Percentiles rank a stretch among this genome's conserved stretches.
Conservation (phyloP, 2,888 invertebrate species). For the Pecten maximus region DNA sequence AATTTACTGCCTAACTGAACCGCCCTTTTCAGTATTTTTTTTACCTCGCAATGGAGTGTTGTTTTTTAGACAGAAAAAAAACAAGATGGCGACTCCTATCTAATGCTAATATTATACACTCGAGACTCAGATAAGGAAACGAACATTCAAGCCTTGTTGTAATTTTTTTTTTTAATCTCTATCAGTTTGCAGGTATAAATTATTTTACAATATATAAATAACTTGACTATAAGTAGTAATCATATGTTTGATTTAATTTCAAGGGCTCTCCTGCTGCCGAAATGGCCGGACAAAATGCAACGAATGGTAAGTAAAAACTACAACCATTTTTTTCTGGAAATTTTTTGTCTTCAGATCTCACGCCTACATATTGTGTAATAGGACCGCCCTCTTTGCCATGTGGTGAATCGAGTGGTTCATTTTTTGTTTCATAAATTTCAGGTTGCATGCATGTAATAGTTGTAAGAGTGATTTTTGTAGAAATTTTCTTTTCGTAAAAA, state of each 20-base stretch:
- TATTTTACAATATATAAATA: neutral
- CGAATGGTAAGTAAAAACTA: conserved; percentile 15
- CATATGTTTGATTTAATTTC: neutral
- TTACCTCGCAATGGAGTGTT: neutral
- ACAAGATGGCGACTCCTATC: neutral
- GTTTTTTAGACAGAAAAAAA: neutral
- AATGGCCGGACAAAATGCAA: conserved; percentile 25
- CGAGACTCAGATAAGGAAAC: neutral
- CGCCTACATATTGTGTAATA: neutral
- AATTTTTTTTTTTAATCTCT: neutral
- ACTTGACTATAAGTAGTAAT: neutral
- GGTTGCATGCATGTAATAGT: neutral
- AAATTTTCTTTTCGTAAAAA: neutral
- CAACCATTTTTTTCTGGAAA: neutral
- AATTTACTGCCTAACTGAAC: neutral
- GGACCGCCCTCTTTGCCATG: neutral
- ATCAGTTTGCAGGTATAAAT: neutral
- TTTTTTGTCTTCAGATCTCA: neutral
- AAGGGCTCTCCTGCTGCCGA: neutral
- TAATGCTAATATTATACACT: neutral
- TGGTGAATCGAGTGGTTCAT: neutral
- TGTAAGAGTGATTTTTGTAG: neutral
- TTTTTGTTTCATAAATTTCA: neutral
- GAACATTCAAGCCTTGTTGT: neutral
- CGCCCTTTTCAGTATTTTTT: neutral